These are phyloP conservation scores for Lycia hirtaria DNA, from an alignment of 2,888 invertebrate species.

Conservation along the genomic window DNA sequence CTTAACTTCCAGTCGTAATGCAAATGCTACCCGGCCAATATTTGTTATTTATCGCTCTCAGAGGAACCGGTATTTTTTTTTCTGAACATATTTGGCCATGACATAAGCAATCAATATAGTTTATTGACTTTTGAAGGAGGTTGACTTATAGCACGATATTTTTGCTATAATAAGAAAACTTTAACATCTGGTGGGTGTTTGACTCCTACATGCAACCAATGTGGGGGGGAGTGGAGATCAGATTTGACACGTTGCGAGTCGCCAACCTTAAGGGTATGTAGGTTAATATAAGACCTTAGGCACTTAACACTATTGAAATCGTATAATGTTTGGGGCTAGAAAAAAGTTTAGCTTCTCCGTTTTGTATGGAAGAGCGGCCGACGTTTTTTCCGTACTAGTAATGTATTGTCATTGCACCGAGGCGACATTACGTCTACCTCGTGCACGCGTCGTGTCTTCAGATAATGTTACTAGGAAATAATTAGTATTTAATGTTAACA, in stretches of 20 bases:
- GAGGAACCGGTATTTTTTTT: conserved; percentile 24
- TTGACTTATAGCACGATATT: conserved; percentile 1
- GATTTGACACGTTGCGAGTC: no score
- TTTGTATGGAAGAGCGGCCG: no score
- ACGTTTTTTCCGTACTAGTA: not conserved
- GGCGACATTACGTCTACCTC: conserved; percentile 9
- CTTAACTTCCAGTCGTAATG: conserved; percentile 25
- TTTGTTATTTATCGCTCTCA: conserved; percentile 35
- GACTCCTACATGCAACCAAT: not conserved
- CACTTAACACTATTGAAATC: no score
- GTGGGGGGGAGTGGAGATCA: not conserved
- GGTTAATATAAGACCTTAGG: no score
- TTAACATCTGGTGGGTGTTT: not conserved
- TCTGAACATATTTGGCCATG: conserved; percentile 25
- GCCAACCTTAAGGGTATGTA: no score
- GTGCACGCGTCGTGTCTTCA: not conserved
- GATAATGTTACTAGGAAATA: not conserved
- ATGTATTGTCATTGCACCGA: conserved; percentile 1
- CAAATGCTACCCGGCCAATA: conserved; percentile 28
- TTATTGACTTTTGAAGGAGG: conserved; percentile 23
- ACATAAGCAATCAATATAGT: conserved; percentile 31
- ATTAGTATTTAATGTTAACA: not conserved
- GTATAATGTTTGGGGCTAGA: no score
- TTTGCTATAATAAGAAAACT: not conserved
- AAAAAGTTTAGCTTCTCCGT: no score